Conservation (phyloP, 2,888 invertebrate species). For the Nephrotoma guestfalica region DNA sequence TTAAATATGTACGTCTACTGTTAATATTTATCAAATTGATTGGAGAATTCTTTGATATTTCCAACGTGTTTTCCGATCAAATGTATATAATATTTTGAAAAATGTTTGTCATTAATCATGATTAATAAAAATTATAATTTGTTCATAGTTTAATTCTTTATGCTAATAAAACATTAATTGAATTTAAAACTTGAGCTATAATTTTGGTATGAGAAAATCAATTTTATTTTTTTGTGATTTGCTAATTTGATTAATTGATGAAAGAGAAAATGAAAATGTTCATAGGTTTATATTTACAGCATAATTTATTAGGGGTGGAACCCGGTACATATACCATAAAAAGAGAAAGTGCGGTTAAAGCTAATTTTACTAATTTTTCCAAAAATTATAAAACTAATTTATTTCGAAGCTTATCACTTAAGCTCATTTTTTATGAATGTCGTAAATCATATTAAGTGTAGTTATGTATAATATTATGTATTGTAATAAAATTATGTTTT, state of each 20-base stretch:
- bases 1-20: background rate
- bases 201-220: background rate
- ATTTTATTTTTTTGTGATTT: background rate
- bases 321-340: background rate
- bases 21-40: background rate
- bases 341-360: background rate
- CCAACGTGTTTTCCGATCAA: background rate
- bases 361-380: background rate
- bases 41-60: background rate
- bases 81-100: background rate
- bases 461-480: background rate
- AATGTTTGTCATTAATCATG: background rate
- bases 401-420: background rate
- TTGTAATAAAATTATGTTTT: background rate
- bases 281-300: background rate
- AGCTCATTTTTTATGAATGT: background rate
- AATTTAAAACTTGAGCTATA: background rate
- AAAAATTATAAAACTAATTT: background rate
- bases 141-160: background rate
- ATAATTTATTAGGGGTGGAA: background rate
- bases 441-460: background rate
- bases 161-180: background rate
- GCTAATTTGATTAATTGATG: background rate
- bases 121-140: background rate
- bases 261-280: background rate